Percentiles rank a stretch among this genome's conserved stretches.
Conservation (phyloP, 2,113 vertebrate species). For the Spermophilus dauricus region DNA sequence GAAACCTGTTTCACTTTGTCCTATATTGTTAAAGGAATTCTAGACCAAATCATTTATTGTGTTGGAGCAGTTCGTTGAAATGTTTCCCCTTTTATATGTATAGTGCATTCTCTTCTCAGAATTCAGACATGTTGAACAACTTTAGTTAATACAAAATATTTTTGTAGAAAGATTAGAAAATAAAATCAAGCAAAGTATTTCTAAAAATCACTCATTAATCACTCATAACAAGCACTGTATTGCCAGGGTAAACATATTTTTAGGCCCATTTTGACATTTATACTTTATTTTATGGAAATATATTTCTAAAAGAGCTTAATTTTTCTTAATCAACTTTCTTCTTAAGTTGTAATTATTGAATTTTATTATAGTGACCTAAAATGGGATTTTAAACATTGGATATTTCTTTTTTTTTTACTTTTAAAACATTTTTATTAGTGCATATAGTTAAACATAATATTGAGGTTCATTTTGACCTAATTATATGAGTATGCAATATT, state of each 20-base stretch:
- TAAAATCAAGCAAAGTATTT: neutral
- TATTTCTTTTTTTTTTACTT: neutral
- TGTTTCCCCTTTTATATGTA: neutral
- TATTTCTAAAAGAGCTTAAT: conserved; percentile 33
- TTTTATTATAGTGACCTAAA: neutral
- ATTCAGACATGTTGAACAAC: neutral
- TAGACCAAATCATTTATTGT: neutral
- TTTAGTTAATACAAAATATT: conserved; percentile 27
- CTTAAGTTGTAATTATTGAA: conserved; percentile 36
- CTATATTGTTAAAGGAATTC: neutral
- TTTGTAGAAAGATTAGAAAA: conserved; percentile 40
- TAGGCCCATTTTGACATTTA: neutral
- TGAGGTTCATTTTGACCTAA: too few species aligned
- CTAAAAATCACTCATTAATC: neutral
- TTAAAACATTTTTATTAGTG: too few species aligned
- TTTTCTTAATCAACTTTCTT: neutral
- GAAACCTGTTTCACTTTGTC: conserved; percentile 7
- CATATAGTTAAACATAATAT: too few species aligned
- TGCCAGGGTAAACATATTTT: neutral
- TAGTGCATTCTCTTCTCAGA: neutral
- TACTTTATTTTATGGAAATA: conserved; percentile 35
- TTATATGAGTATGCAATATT: too few species aligned
- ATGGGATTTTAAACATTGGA: conserved; percentile 11
- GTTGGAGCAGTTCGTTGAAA: conserved; percentile 11
- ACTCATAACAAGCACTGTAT: neutral